Evolutionary conservation across 1,140 invertebrate genomes (phyloP), one percentile per base, ranked within the genome.

Genomic region (Dermatophagoides farinae): DNA sequence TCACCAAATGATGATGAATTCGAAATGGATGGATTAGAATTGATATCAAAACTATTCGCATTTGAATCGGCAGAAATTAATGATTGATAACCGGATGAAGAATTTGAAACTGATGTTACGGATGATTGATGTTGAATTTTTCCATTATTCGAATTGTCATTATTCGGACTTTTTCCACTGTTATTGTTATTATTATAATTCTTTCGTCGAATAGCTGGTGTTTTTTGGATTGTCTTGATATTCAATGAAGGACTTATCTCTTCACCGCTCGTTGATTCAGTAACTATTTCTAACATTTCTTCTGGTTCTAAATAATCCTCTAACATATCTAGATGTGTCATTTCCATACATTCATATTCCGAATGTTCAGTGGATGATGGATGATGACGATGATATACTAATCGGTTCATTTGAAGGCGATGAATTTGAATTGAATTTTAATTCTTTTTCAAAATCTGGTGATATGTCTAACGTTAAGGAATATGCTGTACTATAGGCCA

Each of bases 381-480:
- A n/a, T n/a, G n/a, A n/a, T n/a, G n/a, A n/a, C n/a, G n/a, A n/a
- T n/a, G n/a, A 20, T 5, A 18, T 20, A 25, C 20, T 23, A 25
- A 5, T 50, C 8, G 20, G 20, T 50, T 50, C 47, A 25, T 50
- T 12, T 12, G 47, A 20, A 20, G 53, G 53, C 12, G 53, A n/a
- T 12, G 53, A 44, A 40, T 20, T 20, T 50, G 47, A 22, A 12
- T 4, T 25, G 20, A 14, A 50, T 25, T 50, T 50, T n/a, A 50
- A 20, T 23, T 55, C 53, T 55, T 55, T 55, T 23, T 55, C 53
- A 55, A 38, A 55, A 25, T 55, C 53, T 16, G 53, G 53, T 23
- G 53, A 55, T 11, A 55, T 53, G 23, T 53, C 53, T 4, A 55
- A 14, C 6, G 14, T 18, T 1, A 55, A 14, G 2, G 53, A 55